Percentiles rank a stretch among this genome's conserved stretches.
phyloP scores from a whole-genome alignment of 2,888 invertebrate species.

The Teleiodes luculella region DNA sequence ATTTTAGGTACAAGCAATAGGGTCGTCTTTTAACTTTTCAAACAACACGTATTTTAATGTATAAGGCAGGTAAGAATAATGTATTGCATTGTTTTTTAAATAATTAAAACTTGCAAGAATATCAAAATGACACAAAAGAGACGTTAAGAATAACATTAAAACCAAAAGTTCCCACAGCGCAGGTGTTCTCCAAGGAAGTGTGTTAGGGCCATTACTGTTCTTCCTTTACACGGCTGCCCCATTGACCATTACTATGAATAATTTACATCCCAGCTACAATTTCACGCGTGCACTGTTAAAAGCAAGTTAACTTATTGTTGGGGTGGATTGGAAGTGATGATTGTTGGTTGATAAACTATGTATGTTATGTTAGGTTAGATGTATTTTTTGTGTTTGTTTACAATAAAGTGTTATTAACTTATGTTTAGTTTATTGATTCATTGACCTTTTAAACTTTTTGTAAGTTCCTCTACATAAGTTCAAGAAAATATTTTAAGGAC shows the following conservation, averaged over 20 bases:
- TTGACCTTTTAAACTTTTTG: background rate
- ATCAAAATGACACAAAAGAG: too few species aligned
- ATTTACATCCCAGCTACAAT: conserved; percentile 7
- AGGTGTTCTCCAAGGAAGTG: conserved; percentile 11
- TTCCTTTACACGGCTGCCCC: background rate
- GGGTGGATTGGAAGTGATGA: background rate
- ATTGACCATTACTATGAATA: conserved; percentile 15
- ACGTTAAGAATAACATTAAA: too few species aligned
- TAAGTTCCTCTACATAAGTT: background rate
- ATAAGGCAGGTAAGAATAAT: too few species aligned
- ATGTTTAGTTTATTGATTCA: too few species aligned
- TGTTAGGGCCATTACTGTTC: conserved; percentile 9
- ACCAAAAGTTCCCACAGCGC: conserved; percentile 3
- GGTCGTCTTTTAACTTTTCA: too few species aligned
- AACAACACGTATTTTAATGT: too few species aligned
- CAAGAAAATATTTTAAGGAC: too few species aligned
- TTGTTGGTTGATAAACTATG: background rate
- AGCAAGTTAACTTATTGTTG: conserved; percentile 1
- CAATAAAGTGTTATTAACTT: background rate
- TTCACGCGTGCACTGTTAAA: conserved; percentile 8
- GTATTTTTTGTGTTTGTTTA: too few species aligned
- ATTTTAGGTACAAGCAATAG: too few species aligned
- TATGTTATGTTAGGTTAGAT: too few species aligned
- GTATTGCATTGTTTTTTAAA: too few species aligned
- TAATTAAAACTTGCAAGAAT: too few species aligned